Base-by-base conservation (phyloP, 2,113 vertebrate genomes). In the Heterochromis multidens region DNA sequence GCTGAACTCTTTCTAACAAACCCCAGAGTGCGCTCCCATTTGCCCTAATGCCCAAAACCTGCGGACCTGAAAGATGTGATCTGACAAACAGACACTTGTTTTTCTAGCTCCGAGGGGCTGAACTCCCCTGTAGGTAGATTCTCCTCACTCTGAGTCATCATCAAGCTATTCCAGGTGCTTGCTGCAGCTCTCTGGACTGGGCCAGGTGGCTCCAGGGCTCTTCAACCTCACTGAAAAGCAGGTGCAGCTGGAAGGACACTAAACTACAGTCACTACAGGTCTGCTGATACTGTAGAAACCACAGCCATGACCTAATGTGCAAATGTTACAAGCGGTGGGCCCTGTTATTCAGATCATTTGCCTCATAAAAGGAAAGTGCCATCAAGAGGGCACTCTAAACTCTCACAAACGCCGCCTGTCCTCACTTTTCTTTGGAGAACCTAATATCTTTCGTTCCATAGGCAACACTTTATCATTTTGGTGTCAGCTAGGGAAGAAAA, bases 111-210 rank as follows among this genome's bases (percentile, higher is more conserved):
- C 2, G 17, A 84, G 80, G 49, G 67, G 59, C 80, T 86, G 35
- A 89, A 84, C 88, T 79, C 61, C 78, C 83, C 91, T 79, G 89
- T 85, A 92, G 91, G 91, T 93, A 87, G 88, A 83, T 62, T 83
- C 54, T 90, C 65, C 81, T 88, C 37, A 1, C 43, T 65, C 63
- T 94, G 95, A 95, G 82, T 95, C 93, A 95, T 37, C 76, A 16
- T 49, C 43, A 8, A 92, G 87, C 81, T 91, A 90, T 95, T 93
- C 90, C 93, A 95, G 94, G 94, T 95, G 93, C 89, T 91, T n/a
- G 21, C 35, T 25, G 31, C 61, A 3, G 58, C 58, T 37, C 65
- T 77, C 54, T 49, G 79, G 85, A 85, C 82, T 58, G 54, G 79
- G 9, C 67, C 81, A 81, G 88, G 88, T 90, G 92, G 88, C 89